Evolutionary conservation across 2,113 vertebrate genomes (phyloP), one percentile per base, ranked within the genome.

Genomic region (Corydoras maculifer): DNA sequence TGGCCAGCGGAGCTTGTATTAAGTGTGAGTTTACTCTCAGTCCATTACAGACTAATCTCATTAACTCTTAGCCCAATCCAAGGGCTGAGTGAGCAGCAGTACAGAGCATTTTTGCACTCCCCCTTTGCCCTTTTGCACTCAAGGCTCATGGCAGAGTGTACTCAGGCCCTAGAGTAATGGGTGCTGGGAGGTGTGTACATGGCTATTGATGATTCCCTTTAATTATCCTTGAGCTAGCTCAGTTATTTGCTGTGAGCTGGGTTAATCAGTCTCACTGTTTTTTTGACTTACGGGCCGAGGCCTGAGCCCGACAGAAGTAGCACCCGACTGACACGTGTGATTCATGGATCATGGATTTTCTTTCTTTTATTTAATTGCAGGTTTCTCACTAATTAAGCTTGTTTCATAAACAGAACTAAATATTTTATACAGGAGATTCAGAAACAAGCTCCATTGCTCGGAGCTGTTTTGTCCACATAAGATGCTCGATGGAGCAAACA

Each of bases 311-410:
- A 65, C 12, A 57, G 58, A 71, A 12, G 18, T 62, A 67, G 9
- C 51, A 67, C 74, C 57, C 48, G 60, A 67, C 57, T 67, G 74
- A 78, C 73, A 69, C 18, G 61, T 69, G 35, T 58, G 75, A 66
- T 78, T 78, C 65, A 55, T 58, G 50, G 66, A 73, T 55, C n/a
- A 60, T 60, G 12, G 58, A 30, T 62, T 35, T 73, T 69, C 11
- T 71, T 75, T 51, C 54, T 74, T 80, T 73, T 58, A 75, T 51
- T 50, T 74, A 75, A 75, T 77, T 71, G 53, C 53, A 73, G 78
- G 79, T 57, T 73, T 70, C 13, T 72, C 69, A 12, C 68, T 79
- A 75, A 83, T 78, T 83, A 70, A 69, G 78, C 78, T 75, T 70
- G 75, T 78, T 63, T 43, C 67, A 58, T 77, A 64, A 76, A 82